These are phyloP conservation scores for Girardinichthys multiradiatus DNA, from an alignment of 2,113 vertebrate genomes.

Conservation along the genomic window DNA sequence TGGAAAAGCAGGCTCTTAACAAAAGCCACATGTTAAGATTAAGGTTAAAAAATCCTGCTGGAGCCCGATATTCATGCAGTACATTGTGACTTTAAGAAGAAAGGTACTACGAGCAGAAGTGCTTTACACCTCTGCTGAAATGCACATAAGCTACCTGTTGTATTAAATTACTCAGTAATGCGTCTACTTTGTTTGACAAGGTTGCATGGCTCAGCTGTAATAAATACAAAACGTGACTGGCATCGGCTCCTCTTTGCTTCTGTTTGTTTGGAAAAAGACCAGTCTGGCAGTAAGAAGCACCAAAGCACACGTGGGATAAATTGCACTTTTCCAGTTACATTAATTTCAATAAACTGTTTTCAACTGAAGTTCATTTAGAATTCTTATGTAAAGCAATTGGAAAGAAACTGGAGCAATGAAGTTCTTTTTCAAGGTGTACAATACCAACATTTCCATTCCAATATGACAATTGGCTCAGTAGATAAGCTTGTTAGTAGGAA, in stretches of 20 bases:
- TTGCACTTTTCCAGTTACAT: background rate
- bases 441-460: background rate
- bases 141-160: slow-evolving; percentile 14
- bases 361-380: background rate
- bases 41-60: slow-evolving; percentile 57
- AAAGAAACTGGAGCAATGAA: background rate
- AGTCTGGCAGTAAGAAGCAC: background rate
- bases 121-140: slow-evolving; percentile 44
- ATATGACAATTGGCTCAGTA: background rate
- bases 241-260: slow-evolving; percentile 13
- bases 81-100: slow-evolving; percentile 29
- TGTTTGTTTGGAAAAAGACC: slow-evolving; percentile 19
- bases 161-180: slow-evolving; percentile 17
- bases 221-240: background rate
- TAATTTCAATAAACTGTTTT: background rate
- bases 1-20: slow-evolving; percentile 73
- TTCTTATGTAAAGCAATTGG: no score
- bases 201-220: background rate
- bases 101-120: slow-evolving; percentile 27
- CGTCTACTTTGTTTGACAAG: slow-evolving; percentile 20
- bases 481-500: background rate
- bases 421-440: no score
- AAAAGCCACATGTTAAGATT: slow-evolving; percentile 79
- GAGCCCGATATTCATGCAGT: slow-evolving; percentile 36
- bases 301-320: background rate